Evolutionary conservation across 2,797 vertebrate species (phyloP).

Genomic region (Kryptopterus vitreolus): DNA sequence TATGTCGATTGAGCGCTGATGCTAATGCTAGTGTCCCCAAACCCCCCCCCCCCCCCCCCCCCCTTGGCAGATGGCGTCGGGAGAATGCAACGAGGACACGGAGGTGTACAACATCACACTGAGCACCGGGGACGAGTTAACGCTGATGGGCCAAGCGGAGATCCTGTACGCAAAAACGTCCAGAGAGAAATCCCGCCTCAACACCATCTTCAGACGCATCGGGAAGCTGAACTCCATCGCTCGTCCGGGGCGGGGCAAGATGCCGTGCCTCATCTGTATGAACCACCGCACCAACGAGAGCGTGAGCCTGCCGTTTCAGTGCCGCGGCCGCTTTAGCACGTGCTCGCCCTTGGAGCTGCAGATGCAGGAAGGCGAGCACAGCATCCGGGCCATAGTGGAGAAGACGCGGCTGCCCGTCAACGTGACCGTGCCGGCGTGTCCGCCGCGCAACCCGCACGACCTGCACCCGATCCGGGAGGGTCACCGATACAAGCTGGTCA

Average conservation of each 20-base stretch:
- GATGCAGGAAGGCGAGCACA: slow-evolving; percentile 98
- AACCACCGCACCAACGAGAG: slow-evolving; percentile 99
- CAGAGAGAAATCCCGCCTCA: slow-evolving; percentile 93
- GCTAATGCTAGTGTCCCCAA: not conserved
- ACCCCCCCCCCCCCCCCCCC: not conserved
- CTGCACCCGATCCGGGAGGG: slow-evolving; percentile 95
- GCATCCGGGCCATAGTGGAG: slow-evolving; percentile 95
- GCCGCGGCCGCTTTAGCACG: slow-evolving; percentile 95
- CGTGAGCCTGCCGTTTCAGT: slow-evolving; percentile 97
- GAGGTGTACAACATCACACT: slow-evolving; percentile 98
- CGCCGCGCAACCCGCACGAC: slow-evolving; percentile 93
- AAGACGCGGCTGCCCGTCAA: slow-evolving; percentile 95
- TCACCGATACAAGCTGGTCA: slow-evolving; percentile 96
- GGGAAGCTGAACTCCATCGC: slow-evolving; percentile 95
- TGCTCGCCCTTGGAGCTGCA: slow-evolving; percentile 94
- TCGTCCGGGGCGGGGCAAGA: slow-evolving; percentile 92
- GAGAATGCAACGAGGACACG: slow-evolving; percentile 96
- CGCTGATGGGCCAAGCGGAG: slow-evolving; percentile 98
- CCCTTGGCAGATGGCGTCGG: slow-evolving; percentile 87
- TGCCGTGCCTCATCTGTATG: slow-evolving; percentile 99
- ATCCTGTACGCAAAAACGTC: slow-evolving; percentile 96
- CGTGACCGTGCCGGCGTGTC: slow-evolving; percentile 87
- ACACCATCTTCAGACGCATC: slow-evolving; percentile 97
- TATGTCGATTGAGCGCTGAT: not conserved
- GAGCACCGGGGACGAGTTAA: slow-evolving; percentile 94